Evolutionary conservation across 2,113 vertebrate genomes (phyloP), one percentile per base, ranked within the genome.

Genomic region (Austrofundulus limnaeus): DNA sequence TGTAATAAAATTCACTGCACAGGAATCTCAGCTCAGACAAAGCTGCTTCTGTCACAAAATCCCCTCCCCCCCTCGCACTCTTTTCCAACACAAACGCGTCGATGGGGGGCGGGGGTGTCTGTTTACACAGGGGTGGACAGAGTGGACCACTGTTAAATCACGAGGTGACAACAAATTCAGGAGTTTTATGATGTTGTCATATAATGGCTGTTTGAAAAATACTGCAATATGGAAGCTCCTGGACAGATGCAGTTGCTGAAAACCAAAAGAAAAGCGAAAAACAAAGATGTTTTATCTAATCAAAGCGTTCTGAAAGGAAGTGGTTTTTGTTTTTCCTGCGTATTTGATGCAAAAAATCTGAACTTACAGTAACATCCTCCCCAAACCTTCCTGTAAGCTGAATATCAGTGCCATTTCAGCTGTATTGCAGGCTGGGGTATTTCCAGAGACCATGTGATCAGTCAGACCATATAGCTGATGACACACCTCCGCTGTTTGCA

Each of bases 1-100:
- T 89, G 87, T 81, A 91, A 92, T 86, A 78, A 77, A 65, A 82
- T 85, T 70, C 83, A 59, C 88, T 83, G 86, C 88, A 77, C 76
- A 90, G 91, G 87, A 92, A 92, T 91, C 78, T 74, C 47, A 7
- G 63, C 65, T 75, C 84, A 83, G 83, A 93, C 91, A 92, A 91
- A 92, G 89, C 76, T 58, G 64, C 81, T 77, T 87, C 83, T 86
- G 89, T 91, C 46, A 56, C 19, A 72, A 71, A 80, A 46, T 41
- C 61, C 75, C 83, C 80, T 62, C 86, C 87, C 85, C 87, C 87
- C 75, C 63, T n/a, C n/a, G n/a, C n/a, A n/a, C 2, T 52, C 66
- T 47, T 14, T 11, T 56, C 17, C 75, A 53, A 47, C 55, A 68
- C 28, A 55, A 66, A 42, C 53, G 38, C 20, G 66, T 75, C 81